Base-by-base conservation (phyloP, 2,888 invertebrate genomes). In the Incurvaria masculella region DNA sequence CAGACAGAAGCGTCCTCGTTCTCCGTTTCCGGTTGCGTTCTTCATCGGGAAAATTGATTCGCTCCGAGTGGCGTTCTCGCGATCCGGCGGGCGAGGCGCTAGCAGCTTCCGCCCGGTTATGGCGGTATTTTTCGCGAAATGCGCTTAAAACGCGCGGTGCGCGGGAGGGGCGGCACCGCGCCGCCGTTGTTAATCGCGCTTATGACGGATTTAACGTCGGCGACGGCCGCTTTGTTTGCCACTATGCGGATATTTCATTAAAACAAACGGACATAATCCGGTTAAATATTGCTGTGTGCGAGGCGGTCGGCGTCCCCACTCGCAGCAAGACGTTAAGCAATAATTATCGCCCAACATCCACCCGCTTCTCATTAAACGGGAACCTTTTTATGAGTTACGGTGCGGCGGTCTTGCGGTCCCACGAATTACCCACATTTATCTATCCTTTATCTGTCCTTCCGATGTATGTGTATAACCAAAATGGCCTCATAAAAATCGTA, bases 241-340 rank as follows among this genome's bases (percentile, higher is more conserved):
- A 33, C 33, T 33, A 33, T 33, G 14, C 11, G 33, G 14, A 33
- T 33, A 33, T 33, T 33, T 33, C 33, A 33, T 33, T 33, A 33
- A 33, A 33, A 33, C 33, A 14, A 33, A 33, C 11, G 33, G 11
- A 33, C 11, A 33, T 33, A 33, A 33, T 33, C 33, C 33, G 33
- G 33, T 33, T 33, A 33, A 33, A 33, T 33, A 33, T 33, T 8
- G 33, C 33, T 11, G 23, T 4, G 5, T 4, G 23, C 23, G 23
- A 23, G 23, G 23, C 10, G 23, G 23, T 6, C 23, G 6, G 5
- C 23, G 23, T 10, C 48, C 51, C 51, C 49, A 52, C 47, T 49
- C 52, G 51, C 56, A 53, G 56, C 59, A 60, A 64, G 64, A 63
- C 63, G 62, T 61, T 61, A 63, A 60, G 59, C 63, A 59, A 60